These are phyloP conservation scores for Zaprionus lachaisei DNA, from an alignment of 1,140 invertebrate species.

Conservation along the genomic window DNA sequence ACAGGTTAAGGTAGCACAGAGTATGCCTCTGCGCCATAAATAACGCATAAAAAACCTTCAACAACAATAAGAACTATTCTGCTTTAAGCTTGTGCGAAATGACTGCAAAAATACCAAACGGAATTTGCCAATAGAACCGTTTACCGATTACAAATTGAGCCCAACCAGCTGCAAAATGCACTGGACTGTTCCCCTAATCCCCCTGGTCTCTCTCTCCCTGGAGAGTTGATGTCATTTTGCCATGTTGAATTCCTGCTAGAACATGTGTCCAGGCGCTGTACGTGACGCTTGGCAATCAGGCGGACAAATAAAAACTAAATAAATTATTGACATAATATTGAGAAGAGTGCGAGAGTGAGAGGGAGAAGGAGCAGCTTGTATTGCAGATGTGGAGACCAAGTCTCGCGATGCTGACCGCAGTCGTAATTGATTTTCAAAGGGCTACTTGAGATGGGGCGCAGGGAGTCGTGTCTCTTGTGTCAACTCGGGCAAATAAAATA, in stretches of 20 bases:
- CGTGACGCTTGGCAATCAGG: conserved; percentile 50
- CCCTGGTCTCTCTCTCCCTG: conserved; percentile 1
- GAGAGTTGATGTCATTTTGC: conserved; percentile 75
- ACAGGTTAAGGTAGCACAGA: background rate
- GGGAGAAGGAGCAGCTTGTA: background rate
- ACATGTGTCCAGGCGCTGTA: conserved; percentile 74
- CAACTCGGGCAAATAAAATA: conserved; percentile 80
- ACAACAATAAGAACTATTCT: conserved; percentile 2
- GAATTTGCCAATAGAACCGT: conserved; percentile 32
- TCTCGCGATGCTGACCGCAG: conserved; percentile 45
- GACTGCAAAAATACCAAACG: conserved; percentile 6
- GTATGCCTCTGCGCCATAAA: conserved; percentile 19
- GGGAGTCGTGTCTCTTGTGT: conserved; percentile 50
- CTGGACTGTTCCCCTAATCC: conserved; percentile 2
- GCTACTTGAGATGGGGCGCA: conserved; percentile 28
- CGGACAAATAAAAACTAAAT: conserved; percentile 58
- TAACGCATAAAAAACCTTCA: conserved; percentile 1
- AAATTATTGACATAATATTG: conserved; percentile 78
- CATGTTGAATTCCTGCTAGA: conserved; percentile 78
- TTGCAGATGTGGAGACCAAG: background rate
- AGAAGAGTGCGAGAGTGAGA: too few relatives aligned
- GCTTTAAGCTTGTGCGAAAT: conserved; percentile 15
- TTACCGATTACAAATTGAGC: conserved; percentile 38
- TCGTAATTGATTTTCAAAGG: conserved; percentile 78
- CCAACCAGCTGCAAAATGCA: conserved; percentile 59